Evolutionary conservation across 2,888 invertebrate genomes (phyloP).

Genomic region (Pseudeuparius sepicola): DNA sequence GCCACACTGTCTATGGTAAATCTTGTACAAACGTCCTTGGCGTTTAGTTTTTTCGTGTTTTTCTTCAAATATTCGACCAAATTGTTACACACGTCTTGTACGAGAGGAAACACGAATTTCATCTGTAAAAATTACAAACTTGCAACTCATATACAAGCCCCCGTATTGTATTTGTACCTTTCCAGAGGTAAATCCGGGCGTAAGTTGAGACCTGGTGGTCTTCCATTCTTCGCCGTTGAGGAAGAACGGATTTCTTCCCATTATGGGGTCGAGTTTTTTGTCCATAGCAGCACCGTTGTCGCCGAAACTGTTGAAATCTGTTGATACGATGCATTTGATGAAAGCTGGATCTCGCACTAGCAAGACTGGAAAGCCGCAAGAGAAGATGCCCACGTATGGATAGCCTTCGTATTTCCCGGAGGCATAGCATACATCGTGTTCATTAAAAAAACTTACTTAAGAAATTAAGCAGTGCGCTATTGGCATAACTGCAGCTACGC

Average conservation of each 20-base stretch:
- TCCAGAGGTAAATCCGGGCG: conserved; percentile 42
- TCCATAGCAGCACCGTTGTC: conserved; percentile 35
- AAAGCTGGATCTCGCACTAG: conserved; percentile 34
- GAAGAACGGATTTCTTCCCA: conserved; percentile 41
- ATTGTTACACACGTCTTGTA: conserved; percentile 38
- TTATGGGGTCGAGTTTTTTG: conserved; percentile 39
- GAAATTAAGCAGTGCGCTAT: no score
- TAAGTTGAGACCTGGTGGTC: conserved; percentile 39
- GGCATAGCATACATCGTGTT: no score
- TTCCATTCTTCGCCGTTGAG: conserved; percentile 43
- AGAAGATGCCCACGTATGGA: conserved; percentile 35
- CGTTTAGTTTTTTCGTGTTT: conserved; percentile 29
- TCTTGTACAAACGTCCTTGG: conserved; percentile 33
- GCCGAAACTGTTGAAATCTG: conserved; percentile 34
- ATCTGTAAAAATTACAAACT: conserved; percentile 28
- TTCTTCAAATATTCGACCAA: conserved; percentile 38
- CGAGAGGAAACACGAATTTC: conserved; percentile 42
- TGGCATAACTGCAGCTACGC: no score
- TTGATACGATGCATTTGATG: conserved; percentile 31
- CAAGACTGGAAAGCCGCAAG: conserved; percentile 29
- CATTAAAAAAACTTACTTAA: no score
- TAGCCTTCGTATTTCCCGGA: conserved; percentile 30
- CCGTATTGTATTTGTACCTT: conserved; percentile 34
- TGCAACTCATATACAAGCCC: no score
- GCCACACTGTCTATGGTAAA: conserved; percentile 38